Conservation (phyloP, 2,888 invertebrate species). For the Elegia similella region DNA sequence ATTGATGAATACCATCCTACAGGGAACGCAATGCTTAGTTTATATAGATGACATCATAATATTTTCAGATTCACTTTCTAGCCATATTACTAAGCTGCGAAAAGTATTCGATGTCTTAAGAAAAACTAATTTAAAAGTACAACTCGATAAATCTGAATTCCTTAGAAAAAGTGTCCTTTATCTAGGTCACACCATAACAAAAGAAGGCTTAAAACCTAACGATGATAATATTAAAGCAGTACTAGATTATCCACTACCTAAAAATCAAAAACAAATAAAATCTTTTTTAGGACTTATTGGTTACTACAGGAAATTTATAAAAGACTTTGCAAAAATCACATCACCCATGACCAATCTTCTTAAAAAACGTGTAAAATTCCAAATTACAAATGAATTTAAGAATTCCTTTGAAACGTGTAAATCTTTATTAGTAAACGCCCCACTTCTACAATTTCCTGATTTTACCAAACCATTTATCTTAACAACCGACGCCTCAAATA, state of each 20-base stretch:
- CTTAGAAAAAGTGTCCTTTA: conserved; percentile 35
- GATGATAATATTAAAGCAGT: conserved; percentile 33
- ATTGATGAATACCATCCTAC: too few species aligned
- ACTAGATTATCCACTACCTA: conserved; percentile 31
- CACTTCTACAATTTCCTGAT: neutral
- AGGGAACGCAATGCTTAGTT: too few species aligned
- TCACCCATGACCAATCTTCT: conserved; percentile 23
- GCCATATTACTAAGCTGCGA: conserved; percentile 29
- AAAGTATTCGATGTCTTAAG: conserved; percentile 30
- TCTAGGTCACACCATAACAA: conserved; percentile 39
- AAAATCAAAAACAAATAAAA: conserved; percentile 32
- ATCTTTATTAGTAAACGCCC: neutral
- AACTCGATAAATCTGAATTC: conserved; percentile 32
- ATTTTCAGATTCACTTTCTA: conserved; percentile 31
- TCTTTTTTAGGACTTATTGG: conserved; percentile 46
- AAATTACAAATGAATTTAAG: neutral
- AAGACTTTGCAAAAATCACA: conserved; percentile 37
- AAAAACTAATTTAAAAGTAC: conserved; percentile 30
- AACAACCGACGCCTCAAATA: neutral
- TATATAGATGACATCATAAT: too few species aligned
- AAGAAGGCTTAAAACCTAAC: conserved; percentile 34
- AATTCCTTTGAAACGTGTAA: neutral
- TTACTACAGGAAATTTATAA: conserved; percentile 46
- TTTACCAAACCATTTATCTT: too few species aligned
- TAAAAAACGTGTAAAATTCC: conserved; percentile 17